Percentiles rank a stretch among this genome's conserved stretches.
These are phyloP conservation scores for Brachionus rubens DNA, from an alignment of 1,140 invertebrate genomes.

Conservation along the genomic window DNA sequence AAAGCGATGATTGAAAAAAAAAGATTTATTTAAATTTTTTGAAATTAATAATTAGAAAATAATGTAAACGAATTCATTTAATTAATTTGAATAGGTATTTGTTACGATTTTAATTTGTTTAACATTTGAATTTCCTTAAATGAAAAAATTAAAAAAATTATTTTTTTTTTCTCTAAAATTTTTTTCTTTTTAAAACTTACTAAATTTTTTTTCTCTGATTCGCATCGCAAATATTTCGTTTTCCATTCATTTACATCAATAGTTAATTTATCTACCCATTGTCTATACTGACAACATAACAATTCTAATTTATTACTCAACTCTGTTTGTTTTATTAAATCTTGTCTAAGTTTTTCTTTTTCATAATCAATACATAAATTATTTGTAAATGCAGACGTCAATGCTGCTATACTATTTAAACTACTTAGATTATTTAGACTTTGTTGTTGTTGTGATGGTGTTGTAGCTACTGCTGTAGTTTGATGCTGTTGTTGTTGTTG, in stretches of 20 bases:
- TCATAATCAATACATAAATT: background rate
- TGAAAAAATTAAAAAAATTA: background rate
- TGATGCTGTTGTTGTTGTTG: background rate
- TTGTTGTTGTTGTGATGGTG: background rate
- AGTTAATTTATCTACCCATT: slow-evolving; percentile 36
- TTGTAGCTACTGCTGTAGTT: background rate
- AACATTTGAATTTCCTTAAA: background rate
- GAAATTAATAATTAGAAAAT: too few species aligned
- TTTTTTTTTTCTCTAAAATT: background rate
- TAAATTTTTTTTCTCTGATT: slow-evolving; percentile 34
- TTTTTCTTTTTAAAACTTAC: background rate
- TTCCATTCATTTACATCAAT: slow-evolving; percentile 45
- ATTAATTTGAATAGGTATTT: too few species aligned
- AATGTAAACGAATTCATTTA: too few species aligned
- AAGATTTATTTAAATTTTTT: too few species aligned
- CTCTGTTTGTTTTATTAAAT: slow-evolving; percentile 23
- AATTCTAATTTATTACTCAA: slow-evolving; percentile 31
- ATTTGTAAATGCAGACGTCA: background rate
- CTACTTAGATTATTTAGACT: background rate
- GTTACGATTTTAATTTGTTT: slow-evolving; percentile 25
- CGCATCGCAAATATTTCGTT: slow-evolving; percentile 25
- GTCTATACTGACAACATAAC: slow-evolving; percentile 31
- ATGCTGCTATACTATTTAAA: background rate
- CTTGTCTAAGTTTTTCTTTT: slow-evolving; percentile 40
- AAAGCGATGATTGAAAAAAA: too few species aligned